These are phyloP conservation scores for Cyclargus thomasi DNA, from an alignment of 1,140 invertebrate species.

Conservation along the genomic window DNA sequence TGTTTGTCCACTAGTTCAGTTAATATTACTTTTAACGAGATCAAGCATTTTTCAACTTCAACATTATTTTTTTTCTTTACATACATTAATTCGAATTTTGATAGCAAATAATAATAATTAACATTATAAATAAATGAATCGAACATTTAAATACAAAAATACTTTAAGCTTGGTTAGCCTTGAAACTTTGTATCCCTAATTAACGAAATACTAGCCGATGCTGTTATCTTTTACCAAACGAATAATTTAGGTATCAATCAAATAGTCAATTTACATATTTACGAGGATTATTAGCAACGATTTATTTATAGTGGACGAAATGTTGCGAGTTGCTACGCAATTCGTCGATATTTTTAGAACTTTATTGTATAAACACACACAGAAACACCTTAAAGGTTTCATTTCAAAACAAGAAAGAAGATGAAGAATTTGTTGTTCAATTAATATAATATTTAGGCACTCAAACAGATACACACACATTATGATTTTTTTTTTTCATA, in stretches of 20 bases:
- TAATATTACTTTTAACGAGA: too few relatives aligned
- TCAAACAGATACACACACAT: too few relatives aligned
- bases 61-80: too few relatives aligned
- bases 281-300: neutral
- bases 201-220: conserved; percentile 4
- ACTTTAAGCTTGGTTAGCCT: neutral
- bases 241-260: conserved; percentile 13
- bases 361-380: neutral
- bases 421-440: too few relatives aligned
- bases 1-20: too few relatives aligned
- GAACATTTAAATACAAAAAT: neutral
- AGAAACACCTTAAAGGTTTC: too few relatives aligned
- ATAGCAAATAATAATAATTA: too few relatives aligned
- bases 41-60: too few relatives aligned
- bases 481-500: too few relatives aligned
- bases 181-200: conserved; percentile 7
- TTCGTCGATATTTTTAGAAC: neutral
- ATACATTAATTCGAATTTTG: too few relatives aligned
- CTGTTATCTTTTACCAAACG: conserved; percentile 4
- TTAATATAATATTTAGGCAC: too few relatives aligned
- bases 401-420: too few relatives aligned
- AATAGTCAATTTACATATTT: conserved; percentile 8
- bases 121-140: conserved; percentile 11
- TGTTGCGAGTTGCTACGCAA: neutral
- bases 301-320: neutral